Evolutionary conservation across 1,140 invertebrate species (phyloP), one percentile per base, ranked within the genome.

Genomic region (Orius laevigatus): DNA sequence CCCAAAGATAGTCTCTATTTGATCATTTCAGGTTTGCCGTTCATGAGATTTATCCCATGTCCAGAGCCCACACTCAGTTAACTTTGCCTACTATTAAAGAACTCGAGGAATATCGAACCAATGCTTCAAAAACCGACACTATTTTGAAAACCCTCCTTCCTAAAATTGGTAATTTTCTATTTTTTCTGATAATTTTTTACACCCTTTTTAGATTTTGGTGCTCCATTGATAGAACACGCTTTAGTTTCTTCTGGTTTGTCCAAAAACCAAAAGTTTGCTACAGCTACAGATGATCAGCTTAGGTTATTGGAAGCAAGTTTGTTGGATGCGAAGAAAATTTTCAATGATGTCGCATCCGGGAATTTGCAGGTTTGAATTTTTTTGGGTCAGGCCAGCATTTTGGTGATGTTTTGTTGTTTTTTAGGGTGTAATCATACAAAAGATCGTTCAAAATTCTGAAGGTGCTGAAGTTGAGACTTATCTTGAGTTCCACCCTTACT

Each of bases 401-500:
- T 6, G 9, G 1, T 15, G n/a, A 18, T 6, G 11, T 33, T 35
- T 9, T 4, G 8, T 34, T 46, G 5, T 46, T 19, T 34, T 46
- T 16, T 34, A 34, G 2, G 14, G n/a, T 12, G 12, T 45, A n/a
- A 45, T 12, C 12, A 25, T 31, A 31, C 19, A 31, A 31, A 12
- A 10, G 32, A 45, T 31, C 5, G 20, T 32, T 9, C 20, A 32
- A 20, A 45, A 45, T n/a, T n/a, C 25, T 8, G 25, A 25, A 25
- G 25, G 25, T 11, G 61, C 67, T 41, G 75, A 79, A 32, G 76
- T 78, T 59, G 69, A 74, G 42, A 78, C 81, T 47, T 91, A 89
- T 62, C 70, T 88, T 57, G 91, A 96, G 65, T 97, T 95, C 64
- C 88, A 95, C 69, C 92, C 94, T 5, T 68, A 73, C 53, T 65